phyloP scores from a whole-genome alignment of 2,888 invertebrate genomes.

The Megamerina dolium region DNA sequence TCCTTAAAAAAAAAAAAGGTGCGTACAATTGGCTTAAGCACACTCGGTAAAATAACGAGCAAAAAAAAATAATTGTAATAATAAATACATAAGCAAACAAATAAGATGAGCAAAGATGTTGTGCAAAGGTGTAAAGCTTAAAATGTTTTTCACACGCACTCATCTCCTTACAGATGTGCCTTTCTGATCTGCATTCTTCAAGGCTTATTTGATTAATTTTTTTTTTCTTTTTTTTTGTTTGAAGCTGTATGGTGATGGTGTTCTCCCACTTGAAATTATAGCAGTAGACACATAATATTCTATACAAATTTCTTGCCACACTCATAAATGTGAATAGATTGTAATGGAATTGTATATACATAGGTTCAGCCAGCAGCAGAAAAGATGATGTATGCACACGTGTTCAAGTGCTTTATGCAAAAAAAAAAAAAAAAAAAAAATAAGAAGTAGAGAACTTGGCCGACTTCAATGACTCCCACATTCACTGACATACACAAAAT shows the following conservation, averaged over 20 bases:
- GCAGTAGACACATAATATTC: not conserved
- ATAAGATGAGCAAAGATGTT: not conserved
- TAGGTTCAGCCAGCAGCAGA: too few species aligned
- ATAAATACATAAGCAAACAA: not conserved
- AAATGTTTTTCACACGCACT: not conserved
- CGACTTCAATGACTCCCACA: too few species aligned
- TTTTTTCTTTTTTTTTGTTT: not conserved
- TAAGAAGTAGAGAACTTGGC: too few species aligned
- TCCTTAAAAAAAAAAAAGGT: too few species aligned
- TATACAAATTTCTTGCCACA: too few species aligned
- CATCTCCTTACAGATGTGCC: not conserved
- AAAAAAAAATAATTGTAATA: not conserved
- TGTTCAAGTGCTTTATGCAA: not conserved
- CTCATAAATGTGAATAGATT: too few species aligned
- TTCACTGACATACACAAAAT: too few species aligned
- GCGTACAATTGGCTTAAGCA: not conserved
- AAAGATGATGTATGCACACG: too few species aligned
- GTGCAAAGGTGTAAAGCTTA: not conserved
- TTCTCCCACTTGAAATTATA: not conserved
- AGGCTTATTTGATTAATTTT: conserved; percentile 5
- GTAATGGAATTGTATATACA: too few species aligned
- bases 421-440: not conserved
- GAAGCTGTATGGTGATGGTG: not conserved
- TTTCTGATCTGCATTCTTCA: not conserved
- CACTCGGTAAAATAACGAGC: not conserved